Conservation (phyloP, 1,140 invertebrate genomes). For the Drosophila setifemur region DNA sequence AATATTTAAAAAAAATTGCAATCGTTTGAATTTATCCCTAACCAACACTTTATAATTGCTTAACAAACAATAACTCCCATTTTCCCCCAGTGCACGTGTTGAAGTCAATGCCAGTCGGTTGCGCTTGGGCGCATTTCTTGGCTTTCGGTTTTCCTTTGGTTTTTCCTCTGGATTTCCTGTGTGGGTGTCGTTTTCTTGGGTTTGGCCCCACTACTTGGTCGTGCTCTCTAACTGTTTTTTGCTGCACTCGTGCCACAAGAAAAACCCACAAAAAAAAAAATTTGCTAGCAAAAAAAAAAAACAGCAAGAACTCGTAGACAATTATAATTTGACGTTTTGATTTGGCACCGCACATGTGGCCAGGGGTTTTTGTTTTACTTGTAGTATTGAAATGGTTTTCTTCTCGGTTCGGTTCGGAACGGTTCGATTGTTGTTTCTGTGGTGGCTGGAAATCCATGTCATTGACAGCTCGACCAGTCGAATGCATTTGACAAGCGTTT, state of each 20-base stretch:
- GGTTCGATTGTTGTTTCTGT: conserved; percentile 29
- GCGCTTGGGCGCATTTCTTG: conserved; percentile 69
- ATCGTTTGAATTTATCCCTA: neutral
- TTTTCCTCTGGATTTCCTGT: conserved; percentile 57
- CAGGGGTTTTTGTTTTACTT: conserved; percentile 37
- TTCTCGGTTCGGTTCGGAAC: neutral
- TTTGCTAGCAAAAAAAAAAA: conserved; percentile 8
- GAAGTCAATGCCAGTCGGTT: conserved; percentile 55
- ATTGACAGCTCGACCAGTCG: conserved; percentile 59
- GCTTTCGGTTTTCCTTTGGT: conserved; percentile 50
- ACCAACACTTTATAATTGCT: neutral
- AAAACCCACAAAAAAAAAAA: conserved; percentile 13
- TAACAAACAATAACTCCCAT: neutral
- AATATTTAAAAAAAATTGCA: too few species aligned
- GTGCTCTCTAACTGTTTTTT: conserved; percentile 64
- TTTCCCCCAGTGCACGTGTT: neutral
- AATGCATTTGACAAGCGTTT: conserved; percentile 27
- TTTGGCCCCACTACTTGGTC: conserved; percentile 40
- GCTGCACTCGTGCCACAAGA: conserved; percentile 59
- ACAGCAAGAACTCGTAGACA: conserved; percentile 60
- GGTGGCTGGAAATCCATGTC: conserved; percentile 68
- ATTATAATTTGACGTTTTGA: conserved; percentile 81
- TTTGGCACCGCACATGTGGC: conserved; percentile 69
- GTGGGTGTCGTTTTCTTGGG: conserved; percentile 69
- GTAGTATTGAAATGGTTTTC: too few species aligned